Evolutionary conservation across 2,888 invertebrate genomes (phyloP).

Genomic region (Dichetophora obliterata): DNA sequence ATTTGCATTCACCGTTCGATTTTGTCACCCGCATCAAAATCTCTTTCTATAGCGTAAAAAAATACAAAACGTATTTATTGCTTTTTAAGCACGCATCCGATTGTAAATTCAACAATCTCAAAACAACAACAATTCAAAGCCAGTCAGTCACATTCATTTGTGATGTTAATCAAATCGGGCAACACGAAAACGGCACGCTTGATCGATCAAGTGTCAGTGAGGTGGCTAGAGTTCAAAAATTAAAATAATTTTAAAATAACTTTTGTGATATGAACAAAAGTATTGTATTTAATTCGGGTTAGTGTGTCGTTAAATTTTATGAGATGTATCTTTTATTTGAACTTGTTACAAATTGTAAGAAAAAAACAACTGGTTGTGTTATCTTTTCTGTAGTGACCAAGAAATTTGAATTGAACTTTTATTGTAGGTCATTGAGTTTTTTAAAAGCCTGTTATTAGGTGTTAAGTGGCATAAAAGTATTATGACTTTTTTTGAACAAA

Average conservation of each 20-base stretch:
- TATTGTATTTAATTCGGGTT: background rate
- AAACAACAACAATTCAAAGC: background rate
- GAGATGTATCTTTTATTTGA: no score
- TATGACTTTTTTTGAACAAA: no score
- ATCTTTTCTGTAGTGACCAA: no score
- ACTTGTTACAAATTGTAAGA: no score
- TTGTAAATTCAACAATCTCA: background rate
- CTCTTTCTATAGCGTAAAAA: background rate
- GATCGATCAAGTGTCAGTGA: background rate
- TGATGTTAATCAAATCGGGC: no score
- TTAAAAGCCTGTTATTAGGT: no score
- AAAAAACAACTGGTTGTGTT: no score
- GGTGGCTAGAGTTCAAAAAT: background rate
- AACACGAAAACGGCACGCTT: background rate
- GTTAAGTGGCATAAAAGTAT: no score
- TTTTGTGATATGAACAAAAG: background rate
- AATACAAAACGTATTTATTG: background rate
- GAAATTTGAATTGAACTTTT: no score
- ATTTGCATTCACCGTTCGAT: background rate
- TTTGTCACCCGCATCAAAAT: background rate
- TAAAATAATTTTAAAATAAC: background rate
- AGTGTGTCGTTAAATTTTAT: background rate
- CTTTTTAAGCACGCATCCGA: constrained; percentile 18
- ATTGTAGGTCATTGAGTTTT: no score
- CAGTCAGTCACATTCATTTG: background rate